Evolutionary conservation across 2,888 invertebrate genomes (phyloP).

Genomic region (Stramonita haemastoma): DNA sequence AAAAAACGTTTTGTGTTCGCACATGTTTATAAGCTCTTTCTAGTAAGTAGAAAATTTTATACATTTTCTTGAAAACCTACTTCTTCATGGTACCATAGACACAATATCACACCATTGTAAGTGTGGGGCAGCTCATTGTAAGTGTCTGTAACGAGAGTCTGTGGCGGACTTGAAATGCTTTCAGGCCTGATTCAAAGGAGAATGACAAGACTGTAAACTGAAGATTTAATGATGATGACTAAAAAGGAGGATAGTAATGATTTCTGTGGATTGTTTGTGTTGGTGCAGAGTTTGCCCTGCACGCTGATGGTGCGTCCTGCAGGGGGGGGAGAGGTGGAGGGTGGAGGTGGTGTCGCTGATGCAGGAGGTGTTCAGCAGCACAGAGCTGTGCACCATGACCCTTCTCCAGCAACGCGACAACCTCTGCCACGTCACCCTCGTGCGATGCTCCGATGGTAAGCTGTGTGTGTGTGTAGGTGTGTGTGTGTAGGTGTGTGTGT

Average conservation of each 20-base stretch:
- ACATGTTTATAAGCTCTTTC: neutral
- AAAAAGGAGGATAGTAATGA: too few relatives aligned
- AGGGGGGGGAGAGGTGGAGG: neutral
- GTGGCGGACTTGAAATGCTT: too few relatives aligned
- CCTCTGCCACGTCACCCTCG: slow-evolving; percentile 1
- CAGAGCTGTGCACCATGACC: slow-evolving; percentile 14
- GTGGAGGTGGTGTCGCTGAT: neutral
- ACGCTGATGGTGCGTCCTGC: neutral
- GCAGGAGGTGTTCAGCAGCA: neutral
- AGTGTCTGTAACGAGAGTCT: too few relatives aligned
- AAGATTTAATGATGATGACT: too few relatives aligned
- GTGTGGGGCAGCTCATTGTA: too few relatives aligned
- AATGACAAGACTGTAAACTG: too few relatives aligned
- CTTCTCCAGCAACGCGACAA: neutral
- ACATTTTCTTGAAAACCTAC: too few relatives aligned
- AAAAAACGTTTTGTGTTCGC: neutral
- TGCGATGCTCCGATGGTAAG: slow-evolving; percentile 27
- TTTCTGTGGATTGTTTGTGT: neutral
- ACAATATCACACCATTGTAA: too few relatives aligned
- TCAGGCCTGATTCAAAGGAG: too few relatives aligned
- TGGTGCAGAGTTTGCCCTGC: slow-evolving; percentile 18
- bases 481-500: too few relatives aligned
- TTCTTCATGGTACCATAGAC: too few relatives aligned
- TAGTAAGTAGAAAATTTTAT: too few relatives aligned
- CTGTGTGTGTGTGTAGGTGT: neutral